These are phyloP conservation scores for Mechanitis messenoides DNA, from an alignment of 2,888 invertebrate species.

Conservation along the genomic window DNA sequence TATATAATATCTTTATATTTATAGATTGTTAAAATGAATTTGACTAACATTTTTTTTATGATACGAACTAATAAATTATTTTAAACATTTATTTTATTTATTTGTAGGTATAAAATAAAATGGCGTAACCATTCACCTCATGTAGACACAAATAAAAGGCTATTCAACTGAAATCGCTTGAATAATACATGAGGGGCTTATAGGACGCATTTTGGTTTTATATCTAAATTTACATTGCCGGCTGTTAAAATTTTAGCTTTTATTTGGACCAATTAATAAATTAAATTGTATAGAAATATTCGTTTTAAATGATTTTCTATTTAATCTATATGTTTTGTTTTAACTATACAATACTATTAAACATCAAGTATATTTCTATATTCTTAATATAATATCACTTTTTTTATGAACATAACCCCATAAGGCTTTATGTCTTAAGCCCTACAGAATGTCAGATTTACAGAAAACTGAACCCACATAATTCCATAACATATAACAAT, in stretches of 20 bases:
- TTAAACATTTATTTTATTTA: too few relatives aligned
- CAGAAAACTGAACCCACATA: conserved; percentile 14
- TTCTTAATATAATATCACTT: too few relatives aligned
- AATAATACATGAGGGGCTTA: conserved; percentile 57
- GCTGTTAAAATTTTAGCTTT: conserved; percentile 31
- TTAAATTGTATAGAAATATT: background rate
- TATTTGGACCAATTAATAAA: background rate
- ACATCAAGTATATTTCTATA: too few relatives aligned
- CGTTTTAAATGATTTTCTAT: too few relatives aligned
- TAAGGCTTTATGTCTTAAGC: too few relatives aligned
- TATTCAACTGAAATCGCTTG: conserved; percentile 49
- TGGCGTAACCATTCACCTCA: conserved; percentile 25
- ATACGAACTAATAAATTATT: too few relatives aligned
- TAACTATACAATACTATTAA: too few relatives aligned
- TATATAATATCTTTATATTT: too few relatives aligned
- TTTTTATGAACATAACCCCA: too few relatives aligned
- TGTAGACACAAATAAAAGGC: conserved; percentile 42
- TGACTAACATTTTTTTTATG: too few relatives aligned
- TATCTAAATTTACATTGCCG: conserved; percentile 44
- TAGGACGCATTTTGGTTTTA: conserved; percentile 40
- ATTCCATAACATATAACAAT: conserved; percentile 32
- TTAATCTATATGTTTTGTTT: too few relatives aligned
- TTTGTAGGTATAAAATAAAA: background rate
- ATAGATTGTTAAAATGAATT: too few relatives aligned
- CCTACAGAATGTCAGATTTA: background rate